Percentiles rank a stretch among this genome's conserved stretches.
Evolutionary conservation across 2,113 vertebrate species (phyloP).

Genomic region (Leptocoma aspasia): DNA sequence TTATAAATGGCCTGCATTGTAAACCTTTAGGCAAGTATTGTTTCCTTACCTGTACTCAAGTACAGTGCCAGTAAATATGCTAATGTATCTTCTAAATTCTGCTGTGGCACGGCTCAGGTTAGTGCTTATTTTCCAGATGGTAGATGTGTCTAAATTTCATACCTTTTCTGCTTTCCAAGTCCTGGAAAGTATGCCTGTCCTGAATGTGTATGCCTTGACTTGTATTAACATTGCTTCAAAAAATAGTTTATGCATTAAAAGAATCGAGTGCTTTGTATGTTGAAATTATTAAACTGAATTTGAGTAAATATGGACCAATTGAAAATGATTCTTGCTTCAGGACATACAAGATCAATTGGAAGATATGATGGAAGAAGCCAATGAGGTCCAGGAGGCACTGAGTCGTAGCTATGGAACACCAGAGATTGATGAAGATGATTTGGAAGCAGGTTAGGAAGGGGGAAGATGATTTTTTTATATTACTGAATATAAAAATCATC

Average conservation of each 20-base stretch:
- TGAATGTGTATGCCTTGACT: not conserved
- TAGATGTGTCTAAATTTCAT: not conserved
- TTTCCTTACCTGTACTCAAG: not conserved
- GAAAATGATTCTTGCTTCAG: conserved; percentile 63
- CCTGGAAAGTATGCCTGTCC: not conserved
- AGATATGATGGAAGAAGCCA: conserved; percentile 99
- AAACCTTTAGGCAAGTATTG: not conserved
- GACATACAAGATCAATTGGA: conserved; percentile 94
- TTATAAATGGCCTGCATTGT: not conserved
- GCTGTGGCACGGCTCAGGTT: not conserved
- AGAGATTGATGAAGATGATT: conserved; percentile 93
- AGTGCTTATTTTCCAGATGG: not conserved
- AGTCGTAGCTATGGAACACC: conserved; percentile 94
- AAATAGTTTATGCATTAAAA: not conserved
- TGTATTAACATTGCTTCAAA: not conserved
- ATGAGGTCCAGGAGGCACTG: conserved; percentile 91
- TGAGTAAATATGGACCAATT: not conserved
- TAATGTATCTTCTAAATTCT: not conserved
- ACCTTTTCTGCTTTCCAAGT: not conserved
- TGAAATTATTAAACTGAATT: not conserved
- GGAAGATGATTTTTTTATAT: not conserved
- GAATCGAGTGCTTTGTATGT: not conserved
- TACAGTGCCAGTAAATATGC: not conserved
- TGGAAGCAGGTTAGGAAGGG: conserved; percentile 86
- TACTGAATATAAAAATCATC: not conserved